Evolutionary conservation across 2,888 invertebrate species (phyloP).

Genomic region (Linnaemya tessellans): DNA sequence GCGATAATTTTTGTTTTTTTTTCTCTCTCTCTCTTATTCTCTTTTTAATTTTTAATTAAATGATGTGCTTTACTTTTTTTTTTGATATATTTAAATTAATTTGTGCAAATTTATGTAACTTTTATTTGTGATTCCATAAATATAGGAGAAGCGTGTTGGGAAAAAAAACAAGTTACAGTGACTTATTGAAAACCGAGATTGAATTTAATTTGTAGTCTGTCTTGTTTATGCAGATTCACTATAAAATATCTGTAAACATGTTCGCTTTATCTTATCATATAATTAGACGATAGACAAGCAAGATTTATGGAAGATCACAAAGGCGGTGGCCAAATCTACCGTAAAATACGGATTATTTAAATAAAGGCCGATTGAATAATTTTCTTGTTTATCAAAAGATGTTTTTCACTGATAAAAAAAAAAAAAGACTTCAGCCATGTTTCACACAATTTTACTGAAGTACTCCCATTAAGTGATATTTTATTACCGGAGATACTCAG

Average conservation of each 20-base stretch:
- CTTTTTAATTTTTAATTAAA: not conserved
- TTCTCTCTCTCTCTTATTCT: too few species aligned
- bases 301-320: not conserved
- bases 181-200: not conserved
- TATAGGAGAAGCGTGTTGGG: not conserved
- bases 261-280: not conserved
- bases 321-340: not conserved
- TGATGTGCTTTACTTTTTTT: constrained; percentile 15
- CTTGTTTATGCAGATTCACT: constrained; percentile 27
- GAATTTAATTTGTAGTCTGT: not conserved
- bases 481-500: too few species aligned
- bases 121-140: constrained; percentile 8
- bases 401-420: too few species aligned
- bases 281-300: not conserved
- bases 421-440: not conserved
- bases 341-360: not conserved
- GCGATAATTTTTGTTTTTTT: not conserved
- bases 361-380: not conserved
- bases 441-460: not conserved
- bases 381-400: not conserved
- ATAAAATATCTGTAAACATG: not conserved
- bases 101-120: constrained; percentile 55
- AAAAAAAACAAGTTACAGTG: constrained; percentile 18
- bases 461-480: too few species aligned
- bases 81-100: constrained; percentile 21